phyloP scores from a whole-genome alignment of 2,888 invertebrate species.

The Mayetiola destructor region DNA sequence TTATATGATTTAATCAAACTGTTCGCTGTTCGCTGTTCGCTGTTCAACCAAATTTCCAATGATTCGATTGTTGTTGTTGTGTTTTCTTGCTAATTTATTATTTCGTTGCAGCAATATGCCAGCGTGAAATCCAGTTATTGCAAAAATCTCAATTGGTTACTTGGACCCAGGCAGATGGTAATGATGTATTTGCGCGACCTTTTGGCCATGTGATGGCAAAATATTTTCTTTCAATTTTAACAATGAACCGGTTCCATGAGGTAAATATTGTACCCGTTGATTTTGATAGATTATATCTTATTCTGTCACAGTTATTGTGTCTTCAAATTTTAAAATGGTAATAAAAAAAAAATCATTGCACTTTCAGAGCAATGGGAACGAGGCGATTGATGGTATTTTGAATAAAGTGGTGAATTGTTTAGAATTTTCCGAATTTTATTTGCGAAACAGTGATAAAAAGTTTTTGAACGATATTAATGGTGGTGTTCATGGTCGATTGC shows the following conservation, averaged over 20 bases:
- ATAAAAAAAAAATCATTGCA: not conserved
- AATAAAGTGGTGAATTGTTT: conserved; percentile 44
- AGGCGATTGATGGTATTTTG: conserved; percentile 42
- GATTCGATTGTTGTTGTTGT: not conserved
- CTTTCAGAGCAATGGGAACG: conserved; percentile 42
- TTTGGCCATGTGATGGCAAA: conserved; percentile 57
- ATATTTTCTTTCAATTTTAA: conserved; percentile 53
- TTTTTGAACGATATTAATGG: conserved; percentile 54
- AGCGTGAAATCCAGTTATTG: conserved; percentile 53
- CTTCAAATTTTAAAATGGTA: conserved; percentile 15
- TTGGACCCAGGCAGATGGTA: conserved; percentile 41
- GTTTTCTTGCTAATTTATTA: not conserved
- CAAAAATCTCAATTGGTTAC: conserved; percentile 47
- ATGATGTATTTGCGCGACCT: conserved; percentile 45
- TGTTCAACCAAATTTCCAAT: not conserved
- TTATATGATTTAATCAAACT: no score
- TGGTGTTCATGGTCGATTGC: conserved; percentile 35
- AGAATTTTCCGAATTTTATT: conserved; percentile 52
- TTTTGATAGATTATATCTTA: conserved; percentile 11
- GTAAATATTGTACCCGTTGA: conserved; percentile 30
- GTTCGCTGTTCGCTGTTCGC: not conserved
- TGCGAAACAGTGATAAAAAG: conserved; percentile 54
- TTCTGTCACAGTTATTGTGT: not conserved
- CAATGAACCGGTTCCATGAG: conserved; percentile 53
- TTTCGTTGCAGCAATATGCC: conserved; percentile 47